Base-by-base conservation (phyloP, 1,140 invertebrate species). In the Drosophila nigrodunni region DNA sequence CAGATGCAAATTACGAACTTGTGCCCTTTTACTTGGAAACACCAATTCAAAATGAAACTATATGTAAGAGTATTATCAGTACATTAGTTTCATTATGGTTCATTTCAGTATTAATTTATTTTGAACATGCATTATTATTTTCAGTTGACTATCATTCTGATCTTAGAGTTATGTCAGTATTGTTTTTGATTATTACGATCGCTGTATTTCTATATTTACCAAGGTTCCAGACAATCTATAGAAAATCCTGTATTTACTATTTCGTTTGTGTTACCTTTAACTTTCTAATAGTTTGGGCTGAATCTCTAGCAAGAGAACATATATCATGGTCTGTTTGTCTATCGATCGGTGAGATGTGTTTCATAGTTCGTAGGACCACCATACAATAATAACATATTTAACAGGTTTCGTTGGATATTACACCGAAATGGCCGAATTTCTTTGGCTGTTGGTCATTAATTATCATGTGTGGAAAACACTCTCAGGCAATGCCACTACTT, bases 181-280 rank as follows among this genome's bases (percentile, higher is more conserved):
- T 62, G n/a, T 62, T 46, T 39, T 39, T 50, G 46, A 39, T 49
- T n/a, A 8, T 62, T 21, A 37, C 13, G 7, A 62, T 39, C n/a
- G 7, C 7, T 6, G 11, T 49, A 3, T 62, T 25, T 21, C 11
- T 49, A 6, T 62, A 62, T 7, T 18, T 62, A 11, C 46, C 46
- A 3, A 18, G n/a, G 46, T 35, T 62, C 9, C 6, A 11, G 4
- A 9, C 10, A 21, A 34, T n/a, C 30, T 37, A 50, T 35, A 13
- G 11, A 7, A 39, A 25, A 13, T 21, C 30, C 10, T 62, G 60
- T 15, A 7, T 49, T 6, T n/a, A 15, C 11, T 49, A 62, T 15
- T 62, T 50, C 10, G n/a, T 49, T 13, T 62, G 46, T 18, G 11
- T 62, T 7, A 39, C 34, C 6, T n/a, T 35, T 10, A 49, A 15